Conservation (phyloP, 2,797 vertebrate species). For the Falco novaeseelandiae region DNA sequence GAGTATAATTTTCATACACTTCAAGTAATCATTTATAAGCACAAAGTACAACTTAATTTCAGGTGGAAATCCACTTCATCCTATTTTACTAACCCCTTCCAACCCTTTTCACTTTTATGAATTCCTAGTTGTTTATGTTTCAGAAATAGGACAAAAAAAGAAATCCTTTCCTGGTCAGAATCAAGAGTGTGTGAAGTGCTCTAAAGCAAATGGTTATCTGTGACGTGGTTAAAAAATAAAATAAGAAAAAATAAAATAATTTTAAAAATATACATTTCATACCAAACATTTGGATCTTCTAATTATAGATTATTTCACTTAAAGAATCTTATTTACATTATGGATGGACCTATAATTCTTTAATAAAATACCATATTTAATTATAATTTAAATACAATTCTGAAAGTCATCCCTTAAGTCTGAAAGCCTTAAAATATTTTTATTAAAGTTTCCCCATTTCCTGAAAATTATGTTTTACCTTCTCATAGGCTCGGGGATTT, state of each 20-base stretch:
- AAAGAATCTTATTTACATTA: neutral
- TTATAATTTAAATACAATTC: neutral
- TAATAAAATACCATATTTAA: neutral
- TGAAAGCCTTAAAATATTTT: neutral
- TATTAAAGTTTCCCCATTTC: neutral
- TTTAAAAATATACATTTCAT: neutral
- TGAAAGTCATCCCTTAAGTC: neutral
- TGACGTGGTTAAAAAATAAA: neutral
- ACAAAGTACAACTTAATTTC: neutral
- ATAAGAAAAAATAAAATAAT: neutral
- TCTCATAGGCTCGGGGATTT: neutral
- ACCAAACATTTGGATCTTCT: neutral
- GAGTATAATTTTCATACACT: neutral
- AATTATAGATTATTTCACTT: neutral
- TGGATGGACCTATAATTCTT: neutral
- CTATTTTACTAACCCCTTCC: constrained; percentile 2
- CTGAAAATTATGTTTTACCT: neutral
- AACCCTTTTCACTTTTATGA: neutral
- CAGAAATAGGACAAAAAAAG: constrained; percentile 30
- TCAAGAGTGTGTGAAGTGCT: neutral
- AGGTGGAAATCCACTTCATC: neutral
- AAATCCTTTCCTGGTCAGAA: constrained; percentile 16
- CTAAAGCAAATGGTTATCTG: constrained; percentile 32
- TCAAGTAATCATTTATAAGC: neutral
- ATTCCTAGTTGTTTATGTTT: neutral